Evolutionary conservation across 2,113 vertebrate genomes (phyloP).

Genomic region (Hirundichthys speculiger): DNA sequence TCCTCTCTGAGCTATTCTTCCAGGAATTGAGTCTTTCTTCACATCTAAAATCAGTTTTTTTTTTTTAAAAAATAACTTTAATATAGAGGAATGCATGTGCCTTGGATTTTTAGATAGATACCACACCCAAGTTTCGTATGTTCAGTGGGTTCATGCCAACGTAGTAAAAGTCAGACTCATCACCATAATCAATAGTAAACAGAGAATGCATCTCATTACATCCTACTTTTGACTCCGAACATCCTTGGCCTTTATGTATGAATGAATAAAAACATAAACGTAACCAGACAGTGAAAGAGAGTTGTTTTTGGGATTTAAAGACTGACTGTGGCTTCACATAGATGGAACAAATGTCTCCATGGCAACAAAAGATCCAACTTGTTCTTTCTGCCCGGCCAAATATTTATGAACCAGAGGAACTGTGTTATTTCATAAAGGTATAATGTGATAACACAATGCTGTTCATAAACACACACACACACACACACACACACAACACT

Average conservation of each 20-base stretch:
- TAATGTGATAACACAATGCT: constrained; percentile 1
- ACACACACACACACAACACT: constrained; percentile 25
- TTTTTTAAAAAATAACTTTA: too few species aligned
- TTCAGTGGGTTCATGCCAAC: neutral
- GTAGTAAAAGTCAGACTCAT: neutral
- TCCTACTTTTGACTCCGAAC: neutral
- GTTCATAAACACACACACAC: neutral
- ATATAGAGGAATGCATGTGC: neutral
- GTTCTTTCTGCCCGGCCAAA: constrained; percentile 52
- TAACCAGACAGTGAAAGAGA: constrained; percentile 23
- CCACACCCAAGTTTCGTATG: neutral
- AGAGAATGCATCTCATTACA: neutral
- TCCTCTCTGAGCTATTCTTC: constrained; percentile 18
- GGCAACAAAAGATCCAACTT: constrained; percentile 72
- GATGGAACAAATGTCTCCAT: constrained; percentile 66
- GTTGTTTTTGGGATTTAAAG: constrained; percentile 46
- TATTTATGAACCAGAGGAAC: constrained; percentile 38
- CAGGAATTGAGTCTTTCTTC: constrained; percentile 23
- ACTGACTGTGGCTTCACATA: constrained; percentile 42
- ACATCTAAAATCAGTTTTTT: constrained; percentile 23
- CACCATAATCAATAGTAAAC: neutral
- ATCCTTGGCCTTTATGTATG: neutral
- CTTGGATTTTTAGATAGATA: neutral
- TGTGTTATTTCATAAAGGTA: constrained; percentile 53
- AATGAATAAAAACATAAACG: constrained; percentile 17